phyloP scores from a whole-genome alignment of 2,797 vertebrate genomes.

The Etheostoma nigrum region DNA sequence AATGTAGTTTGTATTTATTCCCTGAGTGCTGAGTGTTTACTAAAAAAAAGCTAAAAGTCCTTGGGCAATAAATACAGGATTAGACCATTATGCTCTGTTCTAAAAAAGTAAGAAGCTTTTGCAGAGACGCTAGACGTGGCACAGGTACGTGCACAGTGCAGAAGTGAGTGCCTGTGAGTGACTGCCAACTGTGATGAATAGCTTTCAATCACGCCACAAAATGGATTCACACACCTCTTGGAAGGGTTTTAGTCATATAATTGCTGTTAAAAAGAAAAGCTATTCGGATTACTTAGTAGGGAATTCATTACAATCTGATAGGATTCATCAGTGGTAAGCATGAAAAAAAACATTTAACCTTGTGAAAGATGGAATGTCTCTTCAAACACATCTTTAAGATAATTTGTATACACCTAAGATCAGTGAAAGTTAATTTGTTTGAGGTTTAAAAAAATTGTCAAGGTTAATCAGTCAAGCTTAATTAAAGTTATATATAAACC shows the following conservation, averaged over 20 bases:
- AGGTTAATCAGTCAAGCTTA: conserved; percentile 39
- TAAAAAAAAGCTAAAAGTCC: conserved; percentile 9
- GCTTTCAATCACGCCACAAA: conserved; percentile 78
- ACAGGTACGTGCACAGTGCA: not conserved
- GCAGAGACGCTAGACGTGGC: conserved; percentile 10
- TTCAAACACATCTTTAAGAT: conserved; percentile 47
- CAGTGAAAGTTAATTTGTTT: conserved; percentile 41
- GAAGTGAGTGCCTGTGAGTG: conserved; percentile 9
- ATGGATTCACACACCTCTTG: conserved; percentile 76
- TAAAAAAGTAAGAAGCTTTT: conserved; percentile 19
- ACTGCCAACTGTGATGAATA: conserved; percentile 79
- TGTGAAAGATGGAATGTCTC: conserved; percentile 56
- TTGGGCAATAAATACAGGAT: conserved; percentile 23
- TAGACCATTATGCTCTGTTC: not conserved
- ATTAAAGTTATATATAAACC: conserved; percentile 26
- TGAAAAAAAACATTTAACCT: conserved; percentile 68
- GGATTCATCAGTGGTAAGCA: conserved; percentile 57
- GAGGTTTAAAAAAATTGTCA: conserved; percentile 39
- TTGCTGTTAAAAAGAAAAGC: conserved; percentile 71
- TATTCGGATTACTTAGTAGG: conserved; percentile 53
- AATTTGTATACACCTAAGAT: conserved; percentile 50
- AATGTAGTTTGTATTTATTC: conserved; percentile 18
- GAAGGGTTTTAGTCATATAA: conserved; percentile 71
- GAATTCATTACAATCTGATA: conserved; percentile 72
- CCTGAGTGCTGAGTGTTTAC: conserved; percentile 1